Base-by-base conservation (phyloP, 2,888 invertebrate species). In the Acleris emargana region DNA sequence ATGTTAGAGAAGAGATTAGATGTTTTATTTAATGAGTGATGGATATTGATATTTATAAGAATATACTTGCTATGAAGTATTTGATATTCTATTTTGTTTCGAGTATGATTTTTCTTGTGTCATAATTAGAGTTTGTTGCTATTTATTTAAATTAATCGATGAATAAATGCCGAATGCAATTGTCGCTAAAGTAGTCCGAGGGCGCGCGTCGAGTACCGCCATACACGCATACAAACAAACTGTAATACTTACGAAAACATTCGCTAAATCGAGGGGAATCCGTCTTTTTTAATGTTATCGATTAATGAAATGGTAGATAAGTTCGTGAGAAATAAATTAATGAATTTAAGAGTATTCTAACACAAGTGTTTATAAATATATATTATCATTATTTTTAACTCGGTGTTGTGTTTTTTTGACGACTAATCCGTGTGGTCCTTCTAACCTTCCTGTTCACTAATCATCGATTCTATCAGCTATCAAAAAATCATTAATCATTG, bases 331-430 rank as follows among this genome's bases (percentile, higher is more conserved):
- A 89, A 86, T 90, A 87, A 92, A 90, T 91, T 91, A 89, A 92
- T 91, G 88, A 89, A 87, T 91, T 88, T 91, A 90, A 90, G 90
- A 91, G 88, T 91, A 91, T 89, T 93, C 91, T 92, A 91, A 92
- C 91, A 89, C 89, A 91, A 92, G 92, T 93, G 92, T 93, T 93
- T 92, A 93, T 93, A 91, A 89, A 93, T 92, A 93, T 93, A 93
- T 93, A 82, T 83, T 83, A 91, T 92, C 91, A 92, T 93, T 93
- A 92, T 93, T 92, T 92, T 93, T 93, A 91, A 80, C 79, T 73
- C 71, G 60, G 59, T 69, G 81, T 88, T 87, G 85, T 88, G 75
- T 90, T 89, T 88, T 87, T 91, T 89, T 83, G 20, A 58, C 5
- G 18, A 88, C 88, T 90, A 90, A 90, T 83, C 78, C 75, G 87